phyloP scores from a whole-genome alignment of 2,113 vertebrate genomes.

The Empidonax traillii region DNA sequence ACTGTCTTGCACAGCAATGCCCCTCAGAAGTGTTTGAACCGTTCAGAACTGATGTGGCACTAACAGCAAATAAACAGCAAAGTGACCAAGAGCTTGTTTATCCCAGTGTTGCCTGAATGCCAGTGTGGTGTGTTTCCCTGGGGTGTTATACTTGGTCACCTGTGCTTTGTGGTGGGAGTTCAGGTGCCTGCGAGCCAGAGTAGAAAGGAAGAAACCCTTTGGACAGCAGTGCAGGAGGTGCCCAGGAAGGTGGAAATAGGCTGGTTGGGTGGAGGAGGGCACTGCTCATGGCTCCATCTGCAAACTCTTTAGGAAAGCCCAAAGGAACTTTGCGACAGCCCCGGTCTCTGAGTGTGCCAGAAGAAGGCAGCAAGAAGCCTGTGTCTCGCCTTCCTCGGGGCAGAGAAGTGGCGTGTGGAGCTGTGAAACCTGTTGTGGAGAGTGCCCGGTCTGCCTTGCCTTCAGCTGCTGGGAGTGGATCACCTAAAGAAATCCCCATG shows the following conservation, averaged over 20 bases:
- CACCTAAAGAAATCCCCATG: slow-evolving; percentile 43
- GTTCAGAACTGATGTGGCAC: neutral
- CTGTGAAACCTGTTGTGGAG: slow-evolving; percentile 41
- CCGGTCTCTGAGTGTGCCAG: slow-evolving; percentile 36
- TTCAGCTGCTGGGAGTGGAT: slow-evolving; percentile 52
- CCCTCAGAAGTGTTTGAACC: neutral
- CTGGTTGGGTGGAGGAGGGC: neutral
- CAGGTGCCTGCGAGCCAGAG: neutral
- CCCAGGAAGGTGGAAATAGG: neutral
- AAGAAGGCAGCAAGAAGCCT: slow-evolving; percentile 55
- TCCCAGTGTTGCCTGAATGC: neutral
- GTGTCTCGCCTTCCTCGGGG: slow-evolving; percentile 21
- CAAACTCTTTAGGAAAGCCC: slow-evolving; percentile 76
- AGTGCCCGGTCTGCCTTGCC: slow-evolving; percentile 12
- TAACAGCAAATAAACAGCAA: neutral
- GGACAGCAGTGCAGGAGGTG: neutral
- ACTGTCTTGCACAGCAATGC: fast-evolving
- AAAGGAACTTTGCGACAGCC: slow-evolving; percentile 87
- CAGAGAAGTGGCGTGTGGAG: neutral
- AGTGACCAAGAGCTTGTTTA: neutral
- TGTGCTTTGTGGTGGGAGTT: neutral
- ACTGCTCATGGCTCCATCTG: neutral
- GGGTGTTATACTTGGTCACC: neutral
- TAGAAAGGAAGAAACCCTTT: neutral
- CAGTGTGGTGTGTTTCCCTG: neutral